These are phyloP conservation scores for Dasysyrphus albostriatus DNA, from an alignment of 2,888 invertebrate genomes.

Conservation along the genomic window DNA sequence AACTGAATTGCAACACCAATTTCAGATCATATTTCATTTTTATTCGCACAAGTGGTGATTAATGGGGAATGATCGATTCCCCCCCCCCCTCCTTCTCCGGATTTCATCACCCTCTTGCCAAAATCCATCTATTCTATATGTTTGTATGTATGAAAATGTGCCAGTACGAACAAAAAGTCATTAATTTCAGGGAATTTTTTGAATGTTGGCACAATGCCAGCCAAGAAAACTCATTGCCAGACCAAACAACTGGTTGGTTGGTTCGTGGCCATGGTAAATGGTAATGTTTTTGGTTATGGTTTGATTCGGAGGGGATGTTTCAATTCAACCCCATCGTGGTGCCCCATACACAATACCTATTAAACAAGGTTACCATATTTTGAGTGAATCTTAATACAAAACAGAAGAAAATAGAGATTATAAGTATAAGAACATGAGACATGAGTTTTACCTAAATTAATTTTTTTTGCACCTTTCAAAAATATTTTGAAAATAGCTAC, in stretches of 20 bases:
- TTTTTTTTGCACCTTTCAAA: too few relatives aligned
- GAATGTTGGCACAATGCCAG: slow-evolving; percentile 61
- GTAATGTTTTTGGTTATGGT: slow-evolving; percentile 38
- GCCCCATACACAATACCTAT: neutral
- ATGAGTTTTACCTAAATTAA: too few relatives aligned
- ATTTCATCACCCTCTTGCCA: neutral
- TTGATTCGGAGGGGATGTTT: neutral
- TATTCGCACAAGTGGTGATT: slow-evolving; percentile 69
- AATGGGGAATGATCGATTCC: slow-evolving; percentile 49
- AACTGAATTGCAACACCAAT: slow-evolving; percentile 58
- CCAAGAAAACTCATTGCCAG: slow-evolving; percentile 65
- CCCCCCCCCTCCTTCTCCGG: too few relatives aligned
- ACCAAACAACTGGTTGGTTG: slow-evolving; percentile 64
- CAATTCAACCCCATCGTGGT: slow-evolving; percentile 17
- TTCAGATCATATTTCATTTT: slow-evolving; percentile 68
- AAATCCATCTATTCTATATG: neutral
- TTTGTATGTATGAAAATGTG: neutral
- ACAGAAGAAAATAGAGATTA: too few relatives aligned
- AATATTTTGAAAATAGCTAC: too few relatives aligned
- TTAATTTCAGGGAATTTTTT: slow-evolving; percentile 54
- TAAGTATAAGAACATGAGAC: too few relatives aligned
- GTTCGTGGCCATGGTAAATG: slow-evolving; percentile 44
- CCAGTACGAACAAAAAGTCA: slow-evolving; percentile 51
- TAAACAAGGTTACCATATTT: neutral
- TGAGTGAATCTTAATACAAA: neutral